phyloP scores from a whole-genome alignment of 2,113 vertebrate species.

The Echinops telfairi region DNA sequence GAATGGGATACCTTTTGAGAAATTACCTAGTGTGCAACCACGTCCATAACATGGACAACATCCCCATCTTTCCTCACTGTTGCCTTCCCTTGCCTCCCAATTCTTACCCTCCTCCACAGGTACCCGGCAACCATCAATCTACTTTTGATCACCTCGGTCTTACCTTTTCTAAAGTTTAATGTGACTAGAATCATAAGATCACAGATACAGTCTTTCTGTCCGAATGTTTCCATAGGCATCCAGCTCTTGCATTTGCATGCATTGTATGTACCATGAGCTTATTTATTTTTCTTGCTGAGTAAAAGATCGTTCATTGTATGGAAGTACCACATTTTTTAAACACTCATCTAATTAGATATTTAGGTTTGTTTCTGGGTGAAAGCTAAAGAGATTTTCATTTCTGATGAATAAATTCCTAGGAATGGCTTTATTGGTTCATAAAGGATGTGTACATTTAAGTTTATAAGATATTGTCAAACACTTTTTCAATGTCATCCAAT shows the following conservation, averaged over 20 bases:
- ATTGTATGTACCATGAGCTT: background rate
- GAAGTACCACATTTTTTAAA: background rate
- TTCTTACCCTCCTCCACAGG: accelerated
- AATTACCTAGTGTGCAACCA: background rate
- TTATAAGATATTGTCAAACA: background rate
- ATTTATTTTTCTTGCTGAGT: background rate
- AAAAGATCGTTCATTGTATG: background rate
- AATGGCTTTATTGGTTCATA: background rate
- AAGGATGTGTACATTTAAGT: background rate
- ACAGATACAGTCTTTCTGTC: background rate
- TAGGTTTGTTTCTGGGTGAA: background rate
- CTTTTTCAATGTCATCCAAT: background rate
- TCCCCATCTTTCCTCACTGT: background rate
- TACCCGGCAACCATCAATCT: background rate
- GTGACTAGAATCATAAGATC: background rate
- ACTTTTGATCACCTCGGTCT: background rate
- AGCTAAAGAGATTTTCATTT: background rate
- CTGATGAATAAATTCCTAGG: background rate
- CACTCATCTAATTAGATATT: background rate
- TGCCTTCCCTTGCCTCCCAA: background rate
- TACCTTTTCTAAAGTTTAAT: background rate
- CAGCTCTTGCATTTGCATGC: background rate
- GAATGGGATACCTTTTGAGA: background rate
- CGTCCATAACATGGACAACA: background rate
- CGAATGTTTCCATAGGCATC: background rate